Base-by-base conservation (phyloP, 2,888 invertebrate genomes). In the Agonopterix heracliana region DNA sequence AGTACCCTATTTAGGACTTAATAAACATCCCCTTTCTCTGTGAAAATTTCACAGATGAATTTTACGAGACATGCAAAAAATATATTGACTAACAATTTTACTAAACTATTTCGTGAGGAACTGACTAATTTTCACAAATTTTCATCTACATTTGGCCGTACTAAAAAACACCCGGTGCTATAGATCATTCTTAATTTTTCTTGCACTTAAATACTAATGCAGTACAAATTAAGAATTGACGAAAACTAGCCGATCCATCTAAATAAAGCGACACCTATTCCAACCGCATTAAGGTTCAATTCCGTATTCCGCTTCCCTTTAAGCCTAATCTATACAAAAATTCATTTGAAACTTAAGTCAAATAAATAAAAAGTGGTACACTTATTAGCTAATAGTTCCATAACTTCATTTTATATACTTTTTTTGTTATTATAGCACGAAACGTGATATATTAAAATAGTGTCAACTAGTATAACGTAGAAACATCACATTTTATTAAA, bases 281-380 rank as follows among this genome's bases (percentile, higher is more conserved):
- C 43, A 43, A 47, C 44, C 46, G 49, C 51, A 49, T 26, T 45
- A 51, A 55, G 49, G 49, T 54, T 58, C 56, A 54, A 58, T 57
- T 54, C 55, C 55, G 14, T 47, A 38, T 8, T 45, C 46, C 45
- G 34, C 49, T 26, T 13, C 42, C 45, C 13, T 35, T 17, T 49
- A 49, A 52, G 42, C 49, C 52, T 53, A 53, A 47, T 34, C 40
- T 26, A 12, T 53, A 66, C 66, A 74, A 41, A 41, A 72, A 74
- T 71, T 70, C 68, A 71, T 72, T 69, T 54, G 60, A 68, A 64
- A 59, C 54, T 60, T 61, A 65, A 56, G 50, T 74, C 69, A 69
- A 81, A 80, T 79, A 82, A 80, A 81, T 78, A 76, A 75, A 78
- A 74, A 77, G 67, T 69, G 68, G 72, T 81, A 81, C 74, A 74